phyloP scores from a whole-genome alignment of 1,140 invertebrate genomes.

The Scaptomyza pallida region DNA sequence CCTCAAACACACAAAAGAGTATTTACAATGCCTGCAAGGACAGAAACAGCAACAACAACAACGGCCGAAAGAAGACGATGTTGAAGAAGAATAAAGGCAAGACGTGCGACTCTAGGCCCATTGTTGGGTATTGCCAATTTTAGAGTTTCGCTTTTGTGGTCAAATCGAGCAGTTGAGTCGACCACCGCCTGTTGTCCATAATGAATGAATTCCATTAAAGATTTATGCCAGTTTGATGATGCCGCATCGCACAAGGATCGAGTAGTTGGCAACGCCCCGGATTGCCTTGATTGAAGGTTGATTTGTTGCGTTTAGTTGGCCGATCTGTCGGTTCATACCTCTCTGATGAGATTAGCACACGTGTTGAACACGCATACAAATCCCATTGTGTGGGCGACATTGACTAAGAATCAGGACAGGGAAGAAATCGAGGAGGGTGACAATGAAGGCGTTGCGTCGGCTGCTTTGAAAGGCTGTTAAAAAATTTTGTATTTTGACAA shows the following conservation, averaged over 20 bases:
- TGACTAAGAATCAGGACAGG: conserved; percentile 8
- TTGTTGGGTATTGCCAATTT: conserved; percentile 54
- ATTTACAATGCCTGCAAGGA: conserved; percentile 75
- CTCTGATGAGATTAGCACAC: conserved; percentile 81
- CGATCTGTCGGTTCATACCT: conserved; percentile 53
- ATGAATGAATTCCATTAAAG: conserved; percentile 84
- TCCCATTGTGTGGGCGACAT: conserved; percentile 31
- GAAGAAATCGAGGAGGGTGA: background rate
- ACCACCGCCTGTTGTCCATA: conserved; percentile 60
- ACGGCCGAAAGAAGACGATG: background rate
- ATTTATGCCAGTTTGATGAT: conserved; percentile 84
- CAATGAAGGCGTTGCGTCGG: conserved; percentile 51
- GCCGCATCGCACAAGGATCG: conserved; percentile 77
- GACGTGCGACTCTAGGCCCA: conserved; percentile 39
- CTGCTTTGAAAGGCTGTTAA: conserved; percentile 70
- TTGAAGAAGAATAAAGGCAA: conserved; percentile 20
- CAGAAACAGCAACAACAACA: conserved; percentile 28
- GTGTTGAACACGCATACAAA: conserved; percentile 79
- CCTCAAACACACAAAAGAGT: conserved; percentile 56
- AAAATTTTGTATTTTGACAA: conserved; percentile 84
- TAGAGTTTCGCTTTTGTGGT: conserved; percentile 47
- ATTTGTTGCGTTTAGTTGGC: conserved; percentile 78
- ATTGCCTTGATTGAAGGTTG: conserved; percentile 81
- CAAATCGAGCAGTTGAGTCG: conserved; percentile 32
- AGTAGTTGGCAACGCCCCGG: conserved; percentile 44